These are phyloP conservation scores for Chalcosyrphus nemorum DNA, from an alignment of 2,888 invertebrate species.

Conservation along the genomic window DNA sequence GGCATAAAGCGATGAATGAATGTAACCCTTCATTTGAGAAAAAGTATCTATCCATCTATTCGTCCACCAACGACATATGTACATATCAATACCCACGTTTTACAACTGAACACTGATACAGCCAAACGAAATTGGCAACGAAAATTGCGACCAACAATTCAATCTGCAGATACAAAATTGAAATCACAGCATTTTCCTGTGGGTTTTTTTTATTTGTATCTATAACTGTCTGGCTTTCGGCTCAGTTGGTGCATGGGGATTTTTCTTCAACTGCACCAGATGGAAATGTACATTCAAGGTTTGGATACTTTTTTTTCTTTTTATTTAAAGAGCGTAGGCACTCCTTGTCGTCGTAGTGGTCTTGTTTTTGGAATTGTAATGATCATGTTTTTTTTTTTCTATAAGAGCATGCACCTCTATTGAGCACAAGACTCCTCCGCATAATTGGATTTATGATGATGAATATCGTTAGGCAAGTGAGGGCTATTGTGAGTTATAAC, in stretches of 20 bases:
- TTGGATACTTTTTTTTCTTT: background rate
- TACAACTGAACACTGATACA: slow-evolving; percentile 34
- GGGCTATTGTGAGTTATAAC: slow-evolving; percentile 24
- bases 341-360: slow-evolving; percentile 8
- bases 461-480: slow-evolving; percentile 48
- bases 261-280: slow-evolving; percentile 12
- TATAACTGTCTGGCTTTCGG: slow-evolving; percentile 14
- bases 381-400: slow-evolving; percentile 66
- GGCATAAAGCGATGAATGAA: background rate
- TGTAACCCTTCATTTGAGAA: slow-evolving; percentile 40
- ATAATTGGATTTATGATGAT: slow-evolving; percentile 60
- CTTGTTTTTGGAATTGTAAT: slow-evolving; percentile 62
- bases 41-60: slow-evolving; percentile 13
- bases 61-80: slow-evolving; percentile 47
- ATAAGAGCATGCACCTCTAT: slow-evolving; percentile 52
- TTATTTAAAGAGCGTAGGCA: slow-evolving; percentile 42
- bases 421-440: slow-evolving; percentile 52
- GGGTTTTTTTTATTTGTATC: slow-evolving; percentile 58
- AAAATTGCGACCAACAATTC: slow-evolving; percentile 66
- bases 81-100: slow-evolving; percentile 53
- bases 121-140: slow-evolving; percentile 24
- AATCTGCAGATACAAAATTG: slow-evolving; percentile 71
- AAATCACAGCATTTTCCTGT: slow-evolving; percentile 64
- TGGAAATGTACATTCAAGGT: slow-evolving; percentile 32
- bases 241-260: slow-evolving; percentile 10